A percentile compares a stretch with the other conserved stretches of the same genome.
These are phyloP conservation scores for Scomber japonicus DNA, from an alignment of 2,113 vertebrate genomes.

Conservation along the genomic window DNA sequence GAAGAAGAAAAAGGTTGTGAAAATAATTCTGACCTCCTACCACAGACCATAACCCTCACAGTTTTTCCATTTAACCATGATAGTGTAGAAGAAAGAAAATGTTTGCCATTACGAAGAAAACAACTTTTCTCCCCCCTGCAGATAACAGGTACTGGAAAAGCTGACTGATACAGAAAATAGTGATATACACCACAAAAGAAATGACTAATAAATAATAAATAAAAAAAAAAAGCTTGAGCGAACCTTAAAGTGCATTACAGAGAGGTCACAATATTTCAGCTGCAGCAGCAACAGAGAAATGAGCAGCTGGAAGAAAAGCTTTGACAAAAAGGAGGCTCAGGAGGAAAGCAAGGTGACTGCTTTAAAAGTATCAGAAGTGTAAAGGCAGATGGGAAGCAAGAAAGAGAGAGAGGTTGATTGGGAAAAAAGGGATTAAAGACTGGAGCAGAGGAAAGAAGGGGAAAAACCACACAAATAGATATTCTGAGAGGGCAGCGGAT, in stretches of 20 bases:
- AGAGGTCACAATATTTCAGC: slow-evolving; percentile 46
- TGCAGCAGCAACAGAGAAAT: slow-evolving; percentile 14
- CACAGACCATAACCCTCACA: neutral
- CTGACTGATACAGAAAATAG: slow-evolving; percentile 6
- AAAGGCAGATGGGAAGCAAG: neutral
- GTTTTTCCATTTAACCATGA: slow-evolving; percentile 23
- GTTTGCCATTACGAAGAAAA: slow-evolving; percentile 9
- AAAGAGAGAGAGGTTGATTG: slow-evolving; percentile 9
- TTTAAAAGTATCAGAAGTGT: neutral
- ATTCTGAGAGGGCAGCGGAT: slow-evolving; percentile 40
- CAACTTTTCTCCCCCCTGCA: neutral
- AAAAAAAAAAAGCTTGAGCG: neutral
- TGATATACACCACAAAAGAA: slow-evolving; percentile 15
- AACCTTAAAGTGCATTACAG: slow-evolving; percentile 22
- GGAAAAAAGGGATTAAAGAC: slow-evolving; percentile 18
- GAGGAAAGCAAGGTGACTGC: neutral
- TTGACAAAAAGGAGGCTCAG: slow-evolving; percentile 16
- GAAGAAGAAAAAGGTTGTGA: neutral
- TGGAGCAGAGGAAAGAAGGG: neutral
- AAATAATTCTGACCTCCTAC: slow-evolving; percentile 5
- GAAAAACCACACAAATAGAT: slow-evolving; percentile 1
- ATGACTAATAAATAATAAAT: slow-evolving; percentile 12
- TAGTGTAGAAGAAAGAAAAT: slow-evolving; percentile 5
- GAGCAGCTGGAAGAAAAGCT: slow-evolving; percentile 22
- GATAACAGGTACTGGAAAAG: neutral